A percentile compares a stretch with the other conserved stretches of the same genome.
These are phyloP conservation scores for Dyspetes luteomarginatus DNA, from an alignment of 2,888 invertebrate genomes.

Conservation along the genomic window DNA sequence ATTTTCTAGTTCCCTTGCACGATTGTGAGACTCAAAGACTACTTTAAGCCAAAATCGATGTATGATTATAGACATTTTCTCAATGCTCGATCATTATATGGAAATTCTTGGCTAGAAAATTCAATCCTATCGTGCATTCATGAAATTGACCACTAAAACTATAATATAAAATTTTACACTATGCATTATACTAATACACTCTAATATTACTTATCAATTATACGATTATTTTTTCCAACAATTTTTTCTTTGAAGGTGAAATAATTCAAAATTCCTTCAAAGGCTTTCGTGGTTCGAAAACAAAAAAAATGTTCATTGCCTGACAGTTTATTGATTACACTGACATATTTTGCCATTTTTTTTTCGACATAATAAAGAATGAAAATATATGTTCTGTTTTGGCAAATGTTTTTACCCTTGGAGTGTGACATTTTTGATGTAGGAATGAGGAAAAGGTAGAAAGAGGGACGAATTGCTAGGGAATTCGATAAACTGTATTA, in stretches of 20 bases:
- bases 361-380: too few species aligned
- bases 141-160: background rate
- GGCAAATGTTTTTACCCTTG: too few species aligned
- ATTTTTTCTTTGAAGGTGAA: too few species aligned
- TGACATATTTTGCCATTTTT: background rate
- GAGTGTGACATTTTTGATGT: background rate
- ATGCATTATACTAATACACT: background rate
- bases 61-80: constrained; percentile 32
- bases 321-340: background rate
- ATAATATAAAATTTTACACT: background rate
- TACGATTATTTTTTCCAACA: too few species aligned
- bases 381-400: background rate
- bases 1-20: background rate
- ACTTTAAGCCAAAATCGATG: constrained; percentile 31
- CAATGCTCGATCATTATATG: constrained; percentile 20
- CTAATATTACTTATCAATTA: background rate
- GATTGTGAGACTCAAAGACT: background rate
- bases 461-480: background rate
- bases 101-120: constrained; percentile 2
- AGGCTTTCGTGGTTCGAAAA: too few species aligned
- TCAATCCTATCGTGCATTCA: background rate
- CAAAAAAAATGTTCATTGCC: too few species aligned
- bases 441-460: background rate
- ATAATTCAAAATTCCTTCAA: too few species aligned
- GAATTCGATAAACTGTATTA: too few species aligned